Evolutionary conservation across 2,888 invertebrate genomes (phyloP).

Genomic region (Drosophila borealis): DNA sequence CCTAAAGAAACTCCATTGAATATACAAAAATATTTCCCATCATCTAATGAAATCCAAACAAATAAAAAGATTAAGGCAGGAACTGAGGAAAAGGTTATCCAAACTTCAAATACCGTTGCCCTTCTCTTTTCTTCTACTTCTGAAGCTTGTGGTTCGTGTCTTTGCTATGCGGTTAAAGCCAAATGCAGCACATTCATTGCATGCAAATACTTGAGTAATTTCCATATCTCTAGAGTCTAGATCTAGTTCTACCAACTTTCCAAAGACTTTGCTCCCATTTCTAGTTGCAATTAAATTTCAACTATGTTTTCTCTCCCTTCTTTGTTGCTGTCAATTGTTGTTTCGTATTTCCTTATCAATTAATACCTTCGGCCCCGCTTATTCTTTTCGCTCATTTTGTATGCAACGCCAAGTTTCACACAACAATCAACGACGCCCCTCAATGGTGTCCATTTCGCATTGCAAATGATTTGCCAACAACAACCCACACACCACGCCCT

Average conservation of each 20-base stretch:
- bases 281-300: conserved; percentile 38
- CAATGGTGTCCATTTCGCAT: conserved; percentile 52
- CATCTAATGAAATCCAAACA: too few species aligned
- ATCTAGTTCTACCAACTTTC: conserved; percentile 19
- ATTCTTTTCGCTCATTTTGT: conserved; percentile 53
- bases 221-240: conserved; percentile 12
- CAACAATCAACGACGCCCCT: conserved; percentile 68
- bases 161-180: neutral
- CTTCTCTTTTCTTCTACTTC: neutral
- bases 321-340: conserved; percentile 26
- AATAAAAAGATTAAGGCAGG: too few species aligned
- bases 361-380: conserved; percentile 28
- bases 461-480: conserved; percentile 55
- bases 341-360: conserved; percentile 54
- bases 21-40: too few species aligned
- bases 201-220: conserved; percentile 22
- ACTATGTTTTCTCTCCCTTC: conserved; percentile 17
- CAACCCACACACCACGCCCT: neutral
- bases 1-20: too few species aligned
- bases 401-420: conserved; percentile 64
- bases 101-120: neutral
- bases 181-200: neutral
- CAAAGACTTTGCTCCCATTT: conserved; percentile 20
- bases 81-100: neutral
- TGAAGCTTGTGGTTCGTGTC: conserved; percentile 17